These are phyloP conservation scores for Brachionus sp. DNA, from an alignment of 1,140 invertebrate species.

Conservation along the genomic window DNA sequence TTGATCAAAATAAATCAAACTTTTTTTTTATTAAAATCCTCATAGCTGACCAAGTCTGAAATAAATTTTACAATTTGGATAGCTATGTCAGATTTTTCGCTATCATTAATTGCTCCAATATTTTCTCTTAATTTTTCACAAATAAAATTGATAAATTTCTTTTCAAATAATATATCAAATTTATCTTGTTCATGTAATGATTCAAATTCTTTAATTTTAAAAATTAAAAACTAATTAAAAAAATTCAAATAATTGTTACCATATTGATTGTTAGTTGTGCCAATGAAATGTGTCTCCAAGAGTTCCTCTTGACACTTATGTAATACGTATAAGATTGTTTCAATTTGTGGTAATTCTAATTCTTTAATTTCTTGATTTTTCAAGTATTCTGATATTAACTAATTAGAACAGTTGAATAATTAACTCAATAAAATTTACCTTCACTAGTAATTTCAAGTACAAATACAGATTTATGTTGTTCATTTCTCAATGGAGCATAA, in stretches of 20 bases:
- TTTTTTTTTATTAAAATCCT: background rate
- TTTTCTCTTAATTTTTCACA: constrained; percentile 6
- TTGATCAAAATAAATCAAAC: background rate
- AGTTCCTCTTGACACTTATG: constrained; percentile 40
- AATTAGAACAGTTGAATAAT: background rate
- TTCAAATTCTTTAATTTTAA: constrained; percentile 10
- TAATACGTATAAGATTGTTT: background rate
- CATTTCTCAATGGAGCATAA: constrained; percentile 37
- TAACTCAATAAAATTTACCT: background rate
- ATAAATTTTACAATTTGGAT: background rate
- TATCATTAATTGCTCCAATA: background rate
- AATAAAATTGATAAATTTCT: constrained; percentile 22
- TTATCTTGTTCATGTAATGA: background rate
- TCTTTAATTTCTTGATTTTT: background rate
- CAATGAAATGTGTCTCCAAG: constrained; percentile 19
- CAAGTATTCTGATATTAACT: background rate
- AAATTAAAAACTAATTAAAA: background rate
- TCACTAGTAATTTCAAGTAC: constrained; percentile 22
- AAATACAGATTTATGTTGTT: constrained; percentile 19
- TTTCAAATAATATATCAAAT: constrained; percentile 43
- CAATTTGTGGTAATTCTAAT: background rate
- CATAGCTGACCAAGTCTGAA: background rate
- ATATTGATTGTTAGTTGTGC: constrained; percentile 1
- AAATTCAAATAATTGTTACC: background rate
- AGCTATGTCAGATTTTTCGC: background rate